Conservation (phyloP, 92 coral and sea anemone species). For the Zoanthus gigantus region DNA sequence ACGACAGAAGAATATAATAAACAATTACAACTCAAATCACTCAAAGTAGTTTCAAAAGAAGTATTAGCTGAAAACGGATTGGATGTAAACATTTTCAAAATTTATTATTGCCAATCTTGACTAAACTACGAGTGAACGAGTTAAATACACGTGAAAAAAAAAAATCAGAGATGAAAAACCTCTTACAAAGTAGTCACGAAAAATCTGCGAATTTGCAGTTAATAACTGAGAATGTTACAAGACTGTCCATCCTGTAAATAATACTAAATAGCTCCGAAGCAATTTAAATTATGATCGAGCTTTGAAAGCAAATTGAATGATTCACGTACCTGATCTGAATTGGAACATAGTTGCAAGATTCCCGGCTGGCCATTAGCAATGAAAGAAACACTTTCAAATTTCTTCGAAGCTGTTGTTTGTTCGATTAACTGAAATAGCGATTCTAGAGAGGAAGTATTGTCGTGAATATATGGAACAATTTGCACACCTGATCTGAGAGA, state of each 20-base stretch:
- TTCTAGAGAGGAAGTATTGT: conserved; percentile 72
- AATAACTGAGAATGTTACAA: no score
- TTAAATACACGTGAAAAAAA: not conserved
- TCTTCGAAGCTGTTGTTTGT: conserved; percentile 71
- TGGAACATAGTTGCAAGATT: conserved; percentile 80
- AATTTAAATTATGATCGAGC: conserved; percentile 1
- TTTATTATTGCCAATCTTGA: not conserved
- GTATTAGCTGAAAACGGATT: no score
- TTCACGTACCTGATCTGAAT: conserved; percentile 60
- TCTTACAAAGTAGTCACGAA: not conserved
- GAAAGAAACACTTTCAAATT: conserved; percentile 89
- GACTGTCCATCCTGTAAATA: no score
- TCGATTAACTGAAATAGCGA: conserved; percentile 79
- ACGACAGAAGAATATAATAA: not conserved
- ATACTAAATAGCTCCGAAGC: not conserved
- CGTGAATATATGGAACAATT: conserved; percentile 83
- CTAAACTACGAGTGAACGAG: not conserved
- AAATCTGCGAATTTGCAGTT: not conserved
- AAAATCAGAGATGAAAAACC: not conserved
- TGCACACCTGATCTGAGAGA: conserved; percentile 80
- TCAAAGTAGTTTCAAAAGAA: no score
- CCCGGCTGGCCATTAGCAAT: conserved; percentile 93
- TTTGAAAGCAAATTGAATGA: conserved; percentile 9
- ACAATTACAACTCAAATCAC: not conserved
- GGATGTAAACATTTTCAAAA: not conserved